Base-by-base conservation (phyloP, 2,888 invertebrate species). In the Ectemnius cavifrons region DNA sequence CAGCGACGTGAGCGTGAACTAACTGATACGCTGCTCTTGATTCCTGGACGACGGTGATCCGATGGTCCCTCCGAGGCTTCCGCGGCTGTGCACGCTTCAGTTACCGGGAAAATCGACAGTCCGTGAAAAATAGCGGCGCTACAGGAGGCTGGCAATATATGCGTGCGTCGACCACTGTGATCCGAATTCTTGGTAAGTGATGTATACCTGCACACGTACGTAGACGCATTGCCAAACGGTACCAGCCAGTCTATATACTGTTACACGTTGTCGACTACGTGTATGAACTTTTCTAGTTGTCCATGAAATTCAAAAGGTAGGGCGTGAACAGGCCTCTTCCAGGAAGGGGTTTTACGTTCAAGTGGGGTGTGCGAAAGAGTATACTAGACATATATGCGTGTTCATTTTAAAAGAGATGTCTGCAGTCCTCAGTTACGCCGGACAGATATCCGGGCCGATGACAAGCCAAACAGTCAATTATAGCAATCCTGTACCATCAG, bases 21-120 rank as follows among this genome's bases (percentile, higher is more conserved):
- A 89, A 89, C 86, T 79, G 86, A 85, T 85, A 78, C 84, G 85
- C 37, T 37, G 37, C 83, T 87, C 87, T 87, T 87, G 86, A 87
- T 89, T 85, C 86, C 81, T 67, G 71, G 76, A 71, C 78, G 80
- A 80, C 81, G 84, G 37, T 37, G 37, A 84, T 77, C 81, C 79
- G 78, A 77, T 81, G 85, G 84, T 80, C 74, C 76, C 70, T 66
- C 73, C 67, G 63, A 69, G 73, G 75, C 77, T 73, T 79, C 79
- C 78, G 72, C 72, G 77, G 63, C 78, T 81, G 77, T 37, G 82
- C 85, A 91, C 88, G 91, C 89, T 89, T 90, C 88, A 90, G 91
- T 91, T 90, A 85, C 86, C 86, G 79, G 79, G 86, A 84, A 87
- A 88, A 90, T 90, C 89, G 89, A 79, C 88, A 86, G 90, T 87